Conservation (phyloP, 30 jellyfish, hydroid and myxozoan species). For the Calvadosia cruxmelitensis region DNA sequence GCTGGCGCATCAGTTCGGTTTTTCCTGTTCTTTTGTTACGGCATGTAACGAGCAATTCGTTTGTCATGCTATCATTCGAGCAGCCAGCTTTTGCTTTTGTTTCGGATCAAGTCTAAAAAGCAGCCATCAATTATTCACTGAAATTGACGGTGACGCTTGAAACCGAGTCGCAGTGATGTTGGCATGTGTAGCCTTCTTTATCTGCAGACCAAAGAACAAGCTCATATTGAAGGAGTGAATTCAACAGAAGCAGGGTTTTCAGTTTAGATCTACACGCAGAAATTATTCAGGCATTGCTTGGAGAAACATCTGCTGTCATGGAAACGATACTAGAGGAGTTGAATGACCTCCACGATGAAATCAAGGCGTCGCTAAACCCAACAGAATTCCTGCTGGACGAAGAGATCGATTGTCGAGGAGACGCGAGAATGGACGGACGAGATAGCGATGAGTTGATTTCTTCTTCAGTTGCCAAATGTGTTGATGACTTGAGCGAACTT, state of each 20-base stretch:
- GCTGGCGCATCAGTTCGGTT: not conserved
- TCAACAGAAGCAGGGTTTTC: too few relatives aligned
- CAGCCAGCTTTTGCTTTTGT: not conserved
- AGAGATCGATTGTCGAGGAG: constrained; percentile 2
- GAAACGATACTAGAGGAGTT: not conserved
- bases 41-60: not conserved
- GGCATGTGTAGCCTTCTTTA: too few relatives aligned
- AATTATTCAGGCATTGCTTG: too few relatives aligned
- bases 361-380: not conserved
- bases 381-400: not conserved
- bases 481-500: not conserved
- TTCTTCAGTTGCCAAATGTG: not conserved
- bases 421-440: too few relatives aligned
- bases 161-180: too few relatives aligned
- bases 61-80: not conserved
- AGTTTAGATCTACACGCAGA: too few relatives aligned
- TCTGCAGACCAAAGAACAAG: too few relatives aligned
- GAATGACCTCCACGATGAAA: not conserved
- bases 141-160: not conserved
- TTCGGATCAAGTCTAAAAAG: not conserved
- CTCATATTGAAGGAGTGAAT: too few relatives aligned
- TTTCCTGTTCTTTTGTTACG: not conserved
- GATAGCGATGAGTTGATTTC: not conserved
- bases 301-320: too few relatives aligned
- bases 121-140: not conserved